Conservation (phyloP, 2,113 vertebrate genomes). For the Mobula hypostoma region DNA sequence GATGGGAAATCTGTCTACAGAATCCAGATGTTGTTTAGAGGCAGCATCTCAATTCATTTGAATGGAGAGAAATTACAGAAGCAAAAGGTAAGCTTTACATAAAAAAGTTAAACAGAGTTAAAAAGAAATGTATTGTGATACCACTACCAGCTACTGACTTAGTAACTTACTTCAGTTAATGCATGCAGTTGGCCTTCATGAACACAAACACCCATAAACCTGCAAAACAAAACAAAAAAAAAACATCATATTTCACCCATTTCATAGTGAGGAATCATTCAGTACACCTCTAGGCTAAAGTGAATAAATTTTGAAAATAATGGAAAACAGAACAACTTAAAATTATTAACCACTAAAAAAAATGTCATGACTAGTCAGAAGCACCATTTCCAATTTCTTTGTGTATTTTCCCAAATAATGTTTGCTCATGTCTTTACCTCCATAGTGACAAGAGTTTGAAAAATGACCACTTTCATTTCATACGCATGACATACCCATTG, state of each 20-base stretch:
- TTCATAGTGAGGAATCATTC: neutral
- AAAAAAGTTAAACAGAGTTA: too few species aligned
- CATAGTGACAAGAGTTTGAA: neutral
- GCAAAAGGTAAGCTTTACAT: too few species aligned
- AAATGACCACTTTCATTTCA: neutral
- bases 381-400: neutral
- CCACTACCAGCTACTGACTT: neutral
- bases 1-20: too few species aligned
- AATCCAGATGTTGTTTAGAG: too few species aligned
- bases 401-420: neutral
- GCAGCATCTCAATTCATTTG: too few species aligned
- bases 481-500: neutral
- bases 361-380: neutral
- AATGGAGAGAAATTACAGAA: too few species aligned
- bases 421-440: neutral
- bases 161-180: slow-evolving; percentile 84
- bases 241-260: neutral
- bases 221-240: slow-evolving; percentile 52
- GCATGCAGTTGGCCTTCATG: slow-evolving; percentile 95
- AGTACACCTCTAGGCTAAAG: neutral
- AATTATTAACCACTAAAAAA: neutral
- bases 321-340: neutral
- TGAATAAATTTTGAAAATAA: too few species aligned
- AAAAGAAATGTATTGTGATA: too few species aligned
- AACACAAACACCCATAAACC: slow-evolving; percentile 96